These are phyloP conservation scores for Cordilura impudica DNA, from an alignment of 2,888 invertebrate genomes.

Conservation along the genomic window DNA sequence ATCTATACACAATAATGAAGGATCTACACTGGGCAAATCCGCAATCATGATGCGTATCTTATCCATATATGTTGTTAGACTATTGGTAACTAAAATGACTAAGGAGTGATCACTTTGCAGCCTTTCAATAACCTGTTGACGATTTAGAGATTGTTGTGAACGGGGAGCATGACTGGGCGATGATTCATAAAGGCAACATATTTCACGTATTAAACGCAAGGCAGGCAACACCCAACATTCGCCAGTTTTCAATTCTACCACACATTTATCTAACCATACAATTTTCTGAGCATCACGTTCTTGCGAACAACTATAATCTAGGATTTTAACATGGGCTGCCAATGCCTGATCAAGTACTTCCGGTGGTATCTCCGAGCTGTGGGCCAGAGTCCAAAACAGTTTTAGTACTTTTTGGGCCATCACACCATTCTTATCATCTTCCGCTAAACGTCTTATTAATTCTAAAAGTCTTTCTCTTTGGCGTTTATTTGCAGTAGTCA, in stretches of 20 bases:
- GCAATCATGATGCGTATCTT: slow-evolving; percentile 82
- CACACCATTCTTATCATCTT: slow-evolving; percentile 98
- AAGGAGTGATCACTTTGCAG: slow-evolving; percentile 94
- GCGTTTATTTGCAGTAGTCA: slow-evolving; percentile 97
- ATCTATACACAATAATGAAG: slow-evolving; percentile 84
- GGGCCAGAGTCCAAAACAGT: slow-evolving; percentile 97
- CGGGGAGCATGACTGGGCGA: slow-evolving; percentile 75
- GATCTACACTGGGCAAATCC: slow-evolving; percentile 85
- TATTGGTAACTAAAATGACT: slow-evolving; percentile 95
- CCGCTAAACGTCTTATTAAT: slow-evolving; percentile 94
- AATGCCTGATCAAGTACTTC: slow-evolving; percentile 98
- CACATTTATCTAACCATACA: slow-evolving; percentile 96
- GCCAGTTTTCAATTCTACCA: slow-evolving; percentile 93
- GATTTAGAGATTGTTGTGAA: slow-evolving; percentile 79
- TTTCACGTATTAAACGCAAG: slow-evolving; percentile 95
- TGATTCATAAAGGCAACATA: slow-evolving; percentile 95
- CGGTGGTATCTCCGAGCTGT: slow-evolving; percentile 96
- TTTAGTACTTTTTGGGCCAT: slow-evolving; percentile 98
- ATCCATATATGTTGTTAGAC: slow-evolving; percentile 94
- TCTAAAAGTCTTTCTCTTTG: slow-evolving; percentile 97
- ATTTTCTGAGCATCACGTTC: slow-evolving; percentile 97
- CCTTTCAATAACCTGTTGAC: slow-evolving; percentile 90
- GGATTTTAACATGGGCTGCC: slow-evolving; percentile 95
- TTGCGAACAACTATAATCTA: slow-evolving; percentile 98
- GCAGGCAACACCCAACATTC: slow-evolving; percentile 97